Percentiles rank a stretch among this genome's conserved stretches.
These are phyloP conservation scores for Sebastes itinus DNA, from an alignment of 2,797 vertebrate species.

Conservation along the genomic window DNA sequence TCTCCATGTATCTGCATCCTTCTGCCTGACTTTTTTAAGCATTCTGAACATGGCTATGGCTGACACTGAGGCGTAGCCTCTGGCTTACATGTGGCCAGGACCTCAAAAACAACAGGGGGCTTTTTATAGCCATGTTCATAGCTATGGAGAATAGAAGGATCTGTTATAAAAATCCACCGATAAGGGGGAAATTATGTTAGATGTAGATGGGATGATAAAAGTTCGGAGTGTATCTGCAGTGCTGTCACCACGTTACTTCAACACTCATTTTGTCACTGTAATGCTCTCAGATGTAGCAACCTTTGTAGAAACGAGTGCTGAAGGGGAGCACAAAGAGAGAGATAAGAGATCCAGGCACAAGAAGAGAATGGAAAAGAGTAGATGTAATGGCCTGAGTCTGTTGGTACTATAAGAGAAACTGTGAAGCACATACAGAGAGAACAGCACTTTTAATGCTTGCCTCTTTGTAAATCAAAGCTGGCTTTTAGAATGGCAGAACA, in stretches of 20 bases:
- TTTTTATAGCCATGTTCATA: not conserved
- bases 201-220: slow-evolving; percentile 42
- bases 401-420: slow-evolving; percentile 18
- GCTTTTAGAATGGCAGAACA: not conserved
- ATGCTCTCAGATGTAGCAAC: slow-evolving; percentile 40
- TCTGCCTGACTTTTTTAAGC: slow-evolving; percentile 25
- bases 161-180: slow-evolving; percentile 4
- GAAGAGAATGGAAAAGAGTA: slow-evolving; percentile 16
- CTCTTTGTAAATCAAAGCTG: not conserved
- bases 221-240: slow-evolving; percentile 27
- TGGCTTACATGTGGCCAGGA: slow-evolving; percentile 42
- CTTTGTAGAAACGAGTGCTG: slow-evolving; percentile 36
- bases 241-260: slow-evolving; percentile 22
- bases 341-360: slow-evolving; percentile 28
- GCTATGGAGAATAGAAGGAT: not conserved
- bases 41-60: slow-evolving; percentile 19
- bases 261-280: slow-evolving; percentile 33
- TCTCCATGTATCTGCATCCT: slow-evolving; percentile 36
- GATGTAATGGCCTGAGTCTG: slow-evolving; percentile 30
- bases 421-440: not conserved
- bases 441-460: not conserved
- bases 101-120: slow-evolving; percentile 15
- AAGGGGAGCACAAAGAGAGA: slow-evolving; percentile 12
- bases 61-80: slow-evolving; percentile 30
- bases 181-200: not conserved